Percentiles rank a stretch among this genome's conserved stretches.
phyloP scores from a whole-genome alignment of 2,888 invertebrate species.

The Spisula solida region DNA sequence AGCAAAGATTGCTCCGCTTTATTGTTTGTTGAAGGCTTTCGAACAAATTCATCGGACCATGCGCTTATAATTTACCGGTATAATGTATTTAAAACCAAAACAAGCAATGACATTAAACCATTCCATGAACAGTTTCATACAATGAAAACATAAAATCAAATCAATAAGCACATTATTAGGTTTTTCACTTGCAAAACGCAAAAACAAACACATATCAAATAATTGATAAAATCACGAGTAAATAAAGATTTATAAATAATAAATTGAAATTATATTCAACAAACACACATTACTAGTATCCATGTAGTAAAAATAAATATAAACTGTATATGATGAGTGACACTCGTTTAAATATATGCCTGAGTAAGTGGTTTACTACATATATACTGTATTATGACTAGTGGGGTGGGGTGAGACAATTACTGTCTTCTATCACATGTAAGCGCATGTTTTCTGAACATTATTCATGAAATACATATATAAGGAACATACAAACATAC shows the following conservation, averaged over 20 bases:
- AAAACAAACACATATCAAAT: not conserved
- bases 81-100: no score
- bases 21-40: no score
- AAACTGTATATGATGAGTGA: not conserved
- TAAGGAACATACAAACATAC: not conserved
- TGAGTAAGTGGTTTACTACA: constrained; percentile 31
- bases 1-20: no score
- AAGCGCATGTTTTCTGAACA: constrained; percentile 3
- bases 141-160: not conserved
- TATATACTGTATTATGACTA: constrained; percentile 43
- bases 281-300: not conserved
- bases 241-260: constrained; percentile 12
- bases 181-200: constrained; percentile 2
- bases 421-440: constrained; percentile 43
- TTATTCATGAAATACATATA: not conserved
- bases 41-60: no score
- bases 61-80: no score
- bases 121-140: not conserved
- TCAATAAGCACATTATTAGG: not conserved
- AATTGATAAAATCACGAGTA: not conserved
- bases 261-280: not conserved
- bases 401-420: constrained; percentile 40
- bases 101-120: not conserved
- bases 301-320: constrained; percentile 21
- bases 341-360: constrained; percentile 26